Conservation (phyloP, 2,113 vertebrate species). For the Passer domesticus region DNA sequence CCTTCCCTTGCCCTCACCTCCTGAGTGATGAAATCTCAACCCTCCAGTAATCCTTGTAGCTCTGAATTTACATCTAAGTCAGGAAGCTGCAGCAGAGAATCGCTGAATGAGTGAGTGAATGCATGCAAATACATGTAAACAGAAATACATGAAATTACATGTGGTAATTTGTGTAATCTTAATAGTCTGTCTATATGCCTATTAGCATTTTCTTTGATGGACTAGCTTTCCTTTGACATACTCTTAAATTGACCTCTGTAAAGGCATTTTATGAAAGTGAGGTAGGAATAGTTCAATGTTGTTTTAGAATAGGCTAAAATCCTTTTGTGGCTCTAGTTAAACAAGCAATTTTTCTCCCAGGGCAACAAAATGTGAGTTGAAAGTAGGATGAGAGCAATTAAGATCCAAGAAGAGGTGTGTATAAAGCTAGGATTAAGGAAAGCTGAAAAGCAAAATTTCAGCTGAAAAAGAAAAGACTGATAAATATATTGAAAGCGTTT, state of each 20-base stretch:
- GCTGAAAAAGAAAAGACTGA: neutral
- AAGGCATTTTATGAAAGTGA: neutral
- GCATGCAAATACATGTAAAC: neutral
- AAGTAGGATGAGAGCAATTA: slow-evolving; percentile 44
- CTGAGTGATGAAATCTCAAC: neutral
- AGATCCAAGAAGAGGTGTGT: neutral
- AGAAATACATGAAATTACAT: neutral
- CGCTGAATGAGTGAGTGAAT: neutral
- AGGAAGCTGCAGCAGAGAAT: neutral
- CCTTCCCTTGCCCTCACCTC: neutral
- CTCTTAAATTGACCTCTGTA: neutral
- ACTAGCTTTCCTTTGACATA: neutral
- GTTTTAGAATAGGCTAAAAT: neutral
- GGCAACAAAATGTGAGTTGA: neutral
- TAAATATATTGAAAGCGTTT: slow-evolving; percentile 17
- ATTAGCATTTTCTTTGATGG: slow-evolving; percentile 26
- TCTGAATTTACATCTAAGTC: neutral
- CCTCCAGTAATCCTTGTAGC: neutral
- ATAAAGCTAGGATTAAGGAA: slow-evolving; percentile 24
- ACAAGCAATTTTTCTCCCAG: neutral
- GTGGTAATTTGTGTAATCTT: neutral
- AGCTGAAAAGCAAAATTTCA: neutral
- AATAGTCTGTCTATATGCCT: neutral
- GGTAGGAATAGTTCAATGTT: neutral
- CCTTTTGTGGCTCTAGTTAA: neutral